Base-by-base conservation (phyloP, 2,888 invertebrate species). In the Orchestes rusci region DNA sequence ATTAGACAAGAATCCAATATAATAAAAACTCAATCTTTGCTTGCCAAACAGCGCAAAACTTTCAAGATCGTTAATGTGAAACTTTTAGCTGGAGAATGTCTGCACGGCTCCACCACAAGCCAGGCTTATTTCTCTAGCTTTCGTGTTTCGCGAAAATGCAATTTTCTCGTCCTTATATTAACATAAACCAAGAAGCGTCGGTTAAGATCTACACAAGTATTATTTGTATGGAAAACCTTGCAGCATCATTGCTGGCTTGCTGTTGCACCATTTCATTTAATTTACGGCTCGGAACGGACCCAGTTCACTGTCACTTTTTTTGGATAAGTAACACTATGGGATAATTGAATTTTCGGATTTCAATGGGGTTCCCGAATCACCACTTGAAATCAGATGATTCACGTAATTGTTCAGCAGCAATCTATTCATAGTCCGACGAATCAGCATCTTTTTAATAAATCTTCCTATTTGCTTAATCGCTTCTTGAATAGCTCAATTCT, bases 401-500 rank as follows among this genome's bases (percentile, higher is more conserved):
- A n/a, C n/a, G n/a, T n/a, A n/a, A n/a, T n/a, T n/a, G n/a, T n/a
- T n/a, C n/a, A n/a, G n/a, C n/a, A n/a, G n/a, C n/a, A n/a, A n/a
- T n/a, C n/a, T n/a, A n/a, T n/a, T n/a, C n/a, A n/a, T n/a, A n/a
- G n/a, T n/a, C n/a, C n/a, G n/a, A n/a, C n/a, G n/a, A n/a, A n/a
- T n/a, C n/a, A n/a, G n/a, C n/a, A n/a, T n/a, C n/a, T n/a, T n/a
- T n/a, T n/a, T n/a, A n/a, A n/a, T n/a, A n/a, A n/a, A n/a, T n/a
- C n/a, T 27, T 37, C 8, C 43, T 35, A 50, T 50, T 50, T 46
- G 42, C 45, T 29, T 50, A 50, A 50, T 50, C 43, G 45, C 29
- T 39, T 20, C 40, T 39, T 43, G 39, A 50, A 50, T 50, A 32
- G 50, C 43, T 43, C 42, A 46, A 50, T 50, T 50, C 38, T 46